These are phyloP conservation scores for Panthera tigris DNA, from an alignment of 2,113 vertebrate genomes.

Conservation along the genomic window DNA sequence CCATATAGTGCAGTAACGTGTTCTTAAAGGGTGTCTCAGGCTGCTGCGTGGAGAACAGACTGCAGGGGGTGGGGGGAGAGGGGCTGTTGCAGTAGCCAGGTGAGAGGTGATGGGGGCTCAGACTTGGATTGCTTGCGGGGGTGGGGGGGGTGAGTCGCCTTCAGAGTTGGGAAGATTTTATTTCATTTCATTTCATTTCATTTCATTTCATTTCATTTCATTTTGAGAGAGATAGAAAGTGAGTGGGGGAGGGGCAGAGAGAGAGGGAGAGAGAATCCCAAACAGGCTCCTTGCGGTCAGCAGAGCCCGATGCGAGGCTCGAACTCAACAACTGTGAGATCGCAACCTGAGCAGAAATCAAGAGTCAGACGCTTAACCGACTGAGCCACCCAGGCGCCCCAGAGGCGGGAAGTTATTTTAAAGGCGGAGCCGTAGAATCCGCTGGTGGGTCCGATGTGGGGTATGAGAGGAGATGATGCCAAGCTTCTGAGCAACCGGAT, in stretches of 20 bases:
- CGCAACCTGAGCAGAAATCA: neutral
- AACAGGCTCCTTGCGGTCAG: neutral
- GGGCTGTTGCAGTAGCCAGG: neutral
- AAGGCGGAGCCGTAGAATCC: neutral
- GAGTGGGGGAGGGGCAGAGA: neutral
- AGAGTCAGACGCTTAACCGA: neutral
- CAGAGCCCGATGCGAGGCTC: neutral
- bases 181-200: too few relatives aligned
- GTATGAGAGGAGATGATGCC: accelerated
- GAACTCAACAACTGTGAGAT: neutral
- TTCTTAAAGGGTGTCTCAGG: neutral
- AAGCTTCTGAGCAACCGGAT: accelerated
- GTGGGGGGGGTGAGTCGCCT: accelerated
- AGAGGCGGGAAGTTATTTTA: neutral
- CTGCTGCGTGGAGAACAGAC: neutral
- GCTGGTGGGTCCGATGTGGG: neutral
- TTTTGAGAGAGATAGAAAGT: too few relatives aligned
- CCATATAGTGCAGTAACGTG: accelerated
- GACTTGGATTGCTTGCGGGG: neutral
- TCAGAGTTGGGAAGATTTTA: neutral
- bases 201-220: too few relatives aligned
- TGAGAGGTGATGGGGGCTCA: neutral
- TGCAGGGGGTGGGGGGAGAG: neutral
- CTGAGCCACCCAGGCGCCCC: neutral
- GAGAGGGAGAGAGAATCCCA: neutral